Evolutionary conservation across 2,888 invertebrate genomes (phyloP).

Genomic region (Erebia palarica): DNA sequence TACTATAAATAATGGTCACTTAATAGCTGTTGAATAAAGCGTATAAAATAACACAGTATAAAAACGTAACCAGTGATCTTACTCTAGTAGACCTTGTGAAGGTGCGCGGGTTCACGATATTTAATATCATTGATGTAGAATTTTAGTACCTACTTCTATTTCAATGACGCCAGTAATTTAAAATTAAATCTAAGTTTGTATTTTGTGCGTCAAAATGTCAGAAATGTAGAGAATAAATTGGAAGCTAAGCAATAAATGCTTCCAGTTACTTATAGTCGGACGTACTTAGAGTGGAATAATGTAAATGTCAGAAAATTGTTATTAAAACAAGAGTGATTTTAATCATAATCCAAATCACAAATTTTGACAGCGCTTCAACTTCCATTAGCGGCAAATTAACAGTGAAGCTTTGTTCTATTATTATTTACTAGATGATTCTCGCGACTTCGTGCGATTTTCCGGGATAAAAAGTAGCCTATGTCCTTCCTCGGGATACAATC

Average conservation of each 20-base stretch:
- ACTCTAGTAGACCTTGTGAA: too few relatives aligned
- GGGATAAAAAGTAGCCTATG: too few relatives aligned
- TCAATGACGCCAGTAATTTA: neutral
- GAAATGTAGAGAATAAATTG: neutral
- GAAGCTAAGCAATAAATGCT: neutral
- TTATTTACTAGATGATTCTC: too few relatives aligned
- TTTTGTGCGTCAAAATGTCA: neutral
- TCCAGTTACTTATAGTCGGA: too few relatives aligned
- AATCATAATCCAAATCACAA: neutral
- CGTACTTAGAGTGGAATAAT: neutral
- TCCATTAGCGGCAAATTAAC: neutral
- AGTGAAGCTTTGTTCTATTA: neutral
- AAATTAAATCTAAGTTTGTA: neutral
- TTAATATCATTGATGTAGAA: too few relatives aligned
- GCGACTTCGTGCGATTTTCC: too few relatives aligned
- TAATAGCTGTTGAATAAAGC: constrained; percentile 13
- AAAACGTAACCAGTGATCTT: neutral
- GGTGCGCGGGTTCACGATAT: neutral
- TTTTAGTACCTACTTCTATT: too few relatives aligned
- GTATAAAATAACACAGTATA: constrained; percentile 1
- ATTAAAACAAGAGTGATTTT: neutral
- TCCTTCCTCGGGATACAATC: too few relatives aligned
- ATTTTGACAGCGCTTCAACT: neutral
- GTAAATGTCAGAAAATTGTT: neutral
- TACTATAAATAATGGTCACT: constrained; percentile 11